A percentile compares a stretch with the other conserved stretches of the same genome.
Conservation (phyloP, 1,140 invertebrate genomes). For the Cyclargus thomasi region DNA sequence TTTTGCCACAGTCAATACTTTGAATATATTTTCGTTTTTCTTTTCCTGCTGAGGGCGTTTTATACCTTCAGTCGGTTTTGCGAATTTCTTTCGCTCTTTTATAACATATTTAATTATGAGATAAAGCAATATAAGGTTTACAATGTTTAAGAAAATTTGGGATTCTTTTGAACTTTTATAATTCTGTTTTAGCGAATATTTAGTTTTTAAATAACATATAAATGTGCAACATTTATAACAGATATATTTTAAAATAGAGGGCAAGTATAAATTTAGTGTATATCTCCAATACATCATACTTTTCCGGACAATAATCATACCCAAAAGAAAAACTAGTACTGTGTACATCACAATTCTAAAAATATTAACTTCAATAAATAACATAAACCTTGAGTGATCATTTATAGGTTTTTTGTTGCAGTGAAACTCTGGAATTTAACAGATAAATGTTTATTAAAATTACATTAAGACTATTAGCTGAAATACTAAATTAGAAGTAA, state of each 20-base stretch:
- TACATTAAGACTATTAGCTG: too few species aligned
- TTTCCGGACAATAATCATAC: not conserved
- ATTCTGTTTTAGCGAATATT: not conserved
- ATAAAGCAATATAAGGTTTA: slow-evolving; percentile 37
- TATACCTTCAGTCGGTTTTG: slow-evolving; percentile 40
- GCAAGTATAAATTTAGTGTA: not conserved
- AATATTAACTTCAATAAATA: not conserved
- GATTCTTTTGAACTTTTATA: not conserved
- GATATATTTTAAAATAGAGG: not conserved
- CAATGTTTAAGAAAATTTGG: not conserved
- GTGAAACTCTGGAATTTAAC: not conserved
- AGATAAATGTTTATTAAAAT: not conserved
- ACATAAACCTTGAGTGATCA: not conserved
- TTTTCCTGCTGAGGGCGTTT: slow-evolving; percentile 54
- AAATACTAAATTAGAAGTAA: too few species aligned
- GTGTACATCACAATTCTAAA: not conserved
- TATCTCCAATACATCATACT: not conserved
- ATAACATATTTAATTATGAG: slow-evolving; percentile 49
- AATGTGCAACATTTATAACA: not conserved
- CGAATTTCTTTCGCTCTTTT: slow-evolving; percentile 49
- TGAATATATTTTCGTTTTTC: slow-evolving; percentile 50
- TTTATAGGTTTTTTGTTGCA: not conserved
- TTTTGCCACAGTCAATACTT: slow-evolving; percentile 46
- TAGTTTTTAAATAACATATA: not conserved
- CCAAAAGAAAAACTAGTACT: not conserved